These are phyloP conservation scores for Pygathrix nemaeus DNA, from an alignment of 2,113 vertebrate genomes.

Conservation along the genomic window DNA sequence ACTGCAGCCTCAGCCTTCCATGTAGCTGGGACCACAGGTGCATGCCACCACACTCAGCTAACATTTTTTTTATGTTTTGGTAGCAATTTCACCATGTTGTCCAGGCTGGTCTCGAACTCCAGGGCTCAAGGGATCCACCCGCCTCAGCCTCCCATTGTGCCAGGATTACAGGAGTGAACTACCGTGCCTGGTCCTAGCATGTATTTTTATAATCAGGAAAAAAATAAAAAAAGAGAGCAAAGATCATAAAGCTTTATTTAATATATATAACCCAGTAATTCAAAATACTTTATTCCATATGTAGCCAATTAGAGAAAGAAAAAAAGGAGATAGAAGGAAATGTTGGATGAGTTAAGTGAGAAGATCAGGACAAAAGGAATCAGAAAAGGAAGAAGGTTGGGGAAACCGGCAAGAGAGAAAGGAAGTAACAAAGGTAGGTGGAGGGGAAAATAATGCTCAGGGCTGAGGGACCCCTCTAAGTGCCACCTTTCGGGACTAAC, in stretches of 20 bases:
- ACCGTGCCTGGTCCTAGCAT: neutral
- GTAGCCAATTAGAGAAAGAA: slow-evolving; percentile 5
- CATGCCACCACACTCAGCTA: no score
- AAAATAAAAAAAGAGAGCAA: slow-evolving; percentile 22
- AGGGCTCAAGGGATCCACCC: no score
- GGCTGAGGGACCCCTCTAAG: no score
- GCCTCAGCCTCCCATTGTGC: no score
- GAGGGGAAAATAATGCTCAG: neutral
- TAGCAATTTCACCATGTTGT: no score
- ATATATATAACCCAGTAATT: slow-evolving; percentile 61
- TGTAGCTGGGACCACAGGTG: no score
- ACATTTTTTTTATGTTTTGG: no score
- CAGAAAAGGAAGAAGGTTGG: neutral
- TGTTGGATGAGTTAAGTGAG: neutral
- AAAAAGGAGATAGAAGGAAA: neutral
- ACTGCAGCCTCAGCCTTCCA: no score
- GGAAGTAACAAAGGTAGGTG: neutral
- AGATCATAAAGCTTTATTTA: slow-evolving; percentile 70
- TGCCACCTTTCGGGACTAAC: neutral
- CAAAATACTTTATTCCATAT: slow-evolving; percentile 51
- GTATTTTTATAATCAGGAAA: neutral
- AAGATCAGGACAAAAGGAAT: neutral
- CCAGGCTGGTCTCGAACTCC: no score
- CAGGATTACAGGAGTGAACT: no score
- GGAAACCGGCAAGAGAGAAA: neutral